Base-by-base conservation (phyloP, 2,797 vertebrate genomes). In the Benthosema pterotum region DNA sequence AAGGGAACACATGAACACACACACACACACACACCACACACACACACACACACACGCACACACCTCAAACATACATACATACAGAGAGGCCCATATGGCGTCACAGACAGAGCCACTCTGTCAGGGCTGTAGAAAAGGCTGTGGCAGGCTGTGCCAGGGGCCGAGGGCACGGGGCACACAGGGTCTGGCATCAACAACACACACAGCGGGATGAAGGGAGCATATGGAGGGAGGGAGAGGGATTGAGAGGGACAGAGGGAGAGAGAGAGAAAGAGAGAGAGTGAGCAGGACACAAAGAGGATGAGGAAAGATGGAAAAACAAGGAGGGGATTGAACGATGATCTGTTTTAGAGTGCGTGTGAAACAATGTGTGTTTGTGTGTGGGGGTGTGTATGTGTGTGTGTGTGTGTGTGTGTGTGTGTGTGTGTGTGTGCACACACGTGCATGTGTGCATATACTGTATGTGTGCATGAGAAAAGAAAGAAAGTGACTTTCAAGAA, bases 21-120 rank as follows among this genome's bases (percentile, higher is more conserved):
- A 18, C 28, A 50, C 32, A 18, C 28, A 14, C 47, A 18, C 48
- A 46, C 58, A 14, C 48, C 55, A 57, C 19, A 60, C 58, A 58
- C 48, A 42, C 48, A 60, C 47, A 48, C 48, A 42, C 32, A 50
- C 17, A 18, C 28, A n/a, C 47, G 22, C 49, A 48, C 59, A 15
- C 38, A n/a, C 48, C 42, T 58, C 56, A 60, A 75, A 61, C n/a
- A n/a, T n/a, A n/a, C n/a, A n/a, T n/a, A 82, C 77, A 83, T 42
- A 80, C 69, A 78, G 60, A 69, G 83, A 76, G 64, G 77, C 48
- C 87, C 90, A 90, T 89, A 89, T 90, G 89, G 87, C 80, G 77
- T 72, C 75, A 67, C 11, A 59, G 63, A 79, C 67, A 70, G 63
- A 28, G 72, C 67, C 74, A 46, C 66, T 57, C 67, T 42, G 72